A percentile compares a stretch with the other conserved stretches of the same genome.
Conservation (phyloP, 2,797 vertebrate species). For the Clarias laeviceps region DNA sequence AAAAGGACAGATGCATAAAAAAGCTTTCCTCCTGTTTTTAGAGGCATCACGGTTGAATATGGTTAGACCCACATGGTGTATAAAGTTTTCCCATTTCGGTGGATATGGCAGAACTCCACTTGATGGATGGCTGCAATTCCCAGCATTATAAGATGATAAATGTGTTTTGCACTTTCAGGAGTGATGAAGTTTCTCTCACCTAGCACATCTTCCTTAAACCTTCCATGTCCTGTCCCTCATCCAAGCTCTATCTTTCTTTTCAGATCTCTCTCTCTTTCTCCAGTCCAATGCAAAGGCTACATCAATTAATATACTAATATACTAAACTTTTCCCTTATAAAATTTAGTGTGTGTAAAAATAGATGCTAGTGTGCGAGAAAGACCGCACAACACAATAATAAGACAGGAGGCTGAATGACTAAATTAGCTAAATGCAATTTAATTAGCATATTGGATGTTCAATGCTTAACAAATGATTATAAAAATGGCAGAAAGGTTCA, state of each 20-base stretch:
- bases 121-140: constrained; percentile 38
- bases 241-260: constrained; percentile 20
- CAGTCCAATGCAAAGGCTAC: not conserved
- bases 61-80: constrained; percentile 39
- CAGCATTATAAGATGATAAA: constrained; percentile 56
- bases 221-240: constrained; percentile 23
- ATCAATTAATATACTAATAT: not conserved
- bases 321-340: not conserved
- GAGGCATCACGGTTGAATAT: constrained; percentile 40
- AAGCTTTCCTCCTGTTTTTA: constrained; percentile 42
- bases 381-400: constrained; percentile 5
- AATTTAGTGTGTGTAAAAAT: not conserved
- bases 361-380: constrained; percentile 35
- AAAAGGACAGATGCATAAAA: constrained; percentile 41
- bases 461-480: not conserved
- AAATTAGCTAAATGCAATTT: constrained; percentile 16
- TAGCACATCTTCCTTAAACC: constrained; percentile 49
- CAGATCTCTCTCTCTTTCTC: not conserved
- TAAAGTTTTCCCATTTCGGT: constrained; percentile 51
- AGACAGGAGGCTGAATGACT: constrained; percentile 32
- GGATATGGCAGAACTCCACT: constrained; percentile 44
- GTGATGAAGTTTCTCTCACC: constrained; percentile 55
- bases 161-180: constrained; percentile 61
- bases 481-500: not conserved
- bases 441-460: constrained; percentile 1